Percentiles rank a stretch among this genome's conserved stretches.
These are phyloP conservation scores for Apamea epomidion DNA, from an alignment of 2,888 invertebrate genomes.

Conservation along the genomic window DNA sequence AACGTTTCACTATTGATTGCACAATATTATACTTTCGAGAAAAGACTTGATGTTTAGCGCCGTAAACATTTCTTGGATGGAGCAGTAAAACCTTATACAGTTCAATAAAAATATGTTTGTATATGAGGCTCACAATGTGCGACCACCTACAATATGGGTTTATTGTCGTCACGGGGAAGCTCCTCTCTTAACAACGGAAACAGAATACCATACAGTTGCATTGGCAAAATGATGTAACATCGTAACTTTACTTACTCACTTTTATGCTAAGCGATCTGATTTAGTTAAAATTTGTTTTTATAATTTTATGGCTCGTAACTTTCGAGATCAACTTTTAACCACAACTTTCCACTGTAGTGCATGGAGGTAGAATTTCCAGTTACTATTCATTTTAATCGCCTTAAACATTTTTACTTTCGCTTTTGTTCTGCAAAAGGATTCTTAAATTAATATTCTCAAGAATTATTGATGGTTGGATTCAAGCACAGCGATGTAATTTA, in stretches of 20 bases:
- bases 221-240: slow-evolving; percentile 57
- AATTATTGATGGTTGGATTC: slow-evolving; percentile 62
- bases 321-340: slow-evolving; percentile 43
- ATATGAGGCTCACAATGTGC: slow-evolving; percentile 80
- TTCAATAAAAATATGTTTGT: slow-evolving; percentile 85
- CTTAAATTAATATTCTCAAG: slow-evolving; percentile 48
- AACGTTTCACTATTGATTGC: slow-evolving; percentile 73
- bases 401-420: slow-evolving; percentile 53
- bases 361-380: slow-evolving; percentile 49
- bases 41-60: slow-evolving; percentile 74
- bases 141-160: slow-evolving; percentile 83
- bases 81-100: slow-evolving; percentile 84
- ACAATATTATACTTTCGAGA: slow-evolving; percentile 73
- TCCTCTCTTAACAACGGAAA: slow-evolving; percentile 75
- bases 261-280: slow-evolving; percentile 35
- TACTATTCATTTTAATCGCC: slow-evolving; percentile 53
- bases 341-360: slow-evolving; percentile 45
- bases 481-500: slow-evolving; percentile 77
- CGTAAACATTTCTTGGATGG: slow-evolving; percentile 79
- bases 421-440: slow-evolving; percentile 55
- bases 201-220: slow-evolving; percentile 67
- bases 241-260: slow-evolving; percentile 42
- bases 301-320: slow-evolving; percentile 46
- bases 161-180: slow-evolving; percentile 77
- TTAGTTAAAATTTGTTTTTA: slow-evolving; percentile 48